Evolutionary conservation across 53 echinoderm and acorn worm species (phyloP).

Genomic region (Temnopleurus reevesii): DNA sequence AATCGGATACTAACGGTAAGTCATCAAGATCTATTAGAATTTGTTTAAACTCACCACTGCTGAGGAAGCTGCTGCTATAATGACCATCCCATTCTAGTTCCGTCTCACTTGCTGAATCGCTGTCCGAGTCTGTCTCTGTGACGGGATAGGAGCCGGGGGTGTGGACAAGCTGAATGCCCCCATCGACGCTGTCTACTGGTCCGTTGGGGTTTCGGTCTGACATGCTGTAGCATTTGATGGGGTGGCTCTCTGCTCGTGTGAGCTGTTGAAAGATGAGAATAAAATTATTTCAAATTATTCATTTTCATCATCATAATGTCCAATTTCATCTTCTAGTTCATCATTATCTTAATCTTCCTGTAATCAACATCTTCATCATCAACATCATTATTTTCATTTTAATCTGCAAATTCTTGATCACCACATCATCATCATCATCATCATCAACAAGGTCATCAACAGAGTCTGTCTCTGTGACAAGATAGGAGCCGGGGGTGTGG

Average conservation of each 20-base stretch:
- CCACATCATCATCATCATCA: no score
- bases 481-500: conserved; percentile 75
- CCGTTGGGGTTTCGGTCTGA: conserved; percentile 64
- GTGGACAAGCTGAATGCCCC: conserved; percentile 58
- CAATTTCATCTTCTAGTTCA: not conserved
- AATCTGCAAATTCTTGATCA: no score
- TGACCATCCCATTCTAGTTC: conserved; percentile 98
- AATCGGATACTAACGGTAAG: no score
- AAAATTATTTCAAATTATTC: no score
- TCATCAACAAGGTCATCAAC: no score
- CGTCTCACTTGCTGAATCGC: conserved; percentile 88
- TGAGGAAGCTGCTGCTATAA: conserved; percentile 97
- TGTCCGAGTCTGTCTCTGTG: conserved; percentile 93
- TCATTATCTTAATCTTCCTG: not conserved
- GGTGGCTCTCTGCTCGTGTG: conserved; percentile 81
- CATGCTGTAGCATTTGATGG: conserved; percentile 81
- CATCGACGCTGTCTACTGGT: conserved; percentile 68
- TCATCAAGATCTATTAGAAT: no score
- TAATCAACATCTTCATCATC: no score
- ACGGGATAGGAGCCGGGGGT: conserved; percentile 75
- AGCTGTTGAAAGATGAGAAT: conserved; percentile 46
- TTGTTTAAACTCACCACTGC: conserved; percentile 83
- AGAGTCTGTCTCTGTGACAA: conserved; percentile 91
- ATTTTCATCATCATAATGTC: not conserved
- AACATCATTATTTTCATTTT: no score